A percentile compares a stretch with the other conserved stretches of the same genome.
These are phyloP conservation scores for Furnarius figulus DNA, from an alignment of 2,113 vertebrate species.

Conservation along the genomic window DNA sequence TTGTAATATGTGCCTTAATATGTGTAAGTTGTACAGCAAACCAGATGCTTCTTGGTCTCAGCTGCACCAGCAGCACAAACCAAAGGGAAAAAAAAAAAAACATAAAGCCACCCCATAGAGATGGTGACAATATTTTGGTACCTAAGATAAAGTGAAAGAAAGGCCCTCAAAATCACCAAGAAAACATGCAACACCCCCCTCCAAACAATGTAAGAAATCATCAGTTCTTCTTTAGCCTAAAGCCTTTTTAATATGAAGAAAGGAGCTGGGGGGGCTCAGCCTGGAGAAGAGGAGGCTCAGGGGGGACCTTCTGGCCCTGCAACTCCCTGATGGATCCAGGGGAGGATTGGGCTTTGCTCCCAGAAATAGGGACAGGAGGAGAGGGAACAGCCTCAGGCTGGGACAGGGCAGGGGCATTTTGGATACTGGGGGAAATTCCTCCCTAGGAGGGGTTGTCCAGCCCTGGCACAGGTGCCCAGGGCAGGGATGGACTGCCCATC, in stretches of 20 bases:
- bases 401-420: no score
- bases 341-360: neutral
- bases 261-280: neutral
- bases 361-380: neutral
- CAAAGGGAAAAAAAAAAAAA: neutral
- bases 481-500: no score
- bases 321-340: no score
- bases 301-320: neutral
- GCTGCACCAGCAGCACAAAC: neutral
- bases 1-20: neutral
- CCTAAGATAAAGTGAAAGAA: neutral
- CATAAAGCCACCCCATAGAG: neutral
- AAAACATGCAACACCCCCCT: accelerated
- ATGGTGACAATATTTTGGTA: neutral
- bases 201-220: neutral
- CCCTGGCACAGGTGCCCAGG: no score
- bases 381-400: no score
- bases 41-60: neutral
- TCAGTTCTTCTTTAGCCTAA: neutral
- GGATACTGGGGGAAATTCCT: no score
- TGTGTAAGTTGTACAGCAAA: neutral
- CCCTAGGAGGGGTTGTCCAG: no score
- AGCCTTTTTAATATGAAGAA: neutral
- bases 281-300: neutral
- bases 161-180: neutral